Evolutionary conservation across 2,113 vertebrate genomes (phyloP).

Genomic region (Rhegmatorhina hoffmannsi): DNA sequence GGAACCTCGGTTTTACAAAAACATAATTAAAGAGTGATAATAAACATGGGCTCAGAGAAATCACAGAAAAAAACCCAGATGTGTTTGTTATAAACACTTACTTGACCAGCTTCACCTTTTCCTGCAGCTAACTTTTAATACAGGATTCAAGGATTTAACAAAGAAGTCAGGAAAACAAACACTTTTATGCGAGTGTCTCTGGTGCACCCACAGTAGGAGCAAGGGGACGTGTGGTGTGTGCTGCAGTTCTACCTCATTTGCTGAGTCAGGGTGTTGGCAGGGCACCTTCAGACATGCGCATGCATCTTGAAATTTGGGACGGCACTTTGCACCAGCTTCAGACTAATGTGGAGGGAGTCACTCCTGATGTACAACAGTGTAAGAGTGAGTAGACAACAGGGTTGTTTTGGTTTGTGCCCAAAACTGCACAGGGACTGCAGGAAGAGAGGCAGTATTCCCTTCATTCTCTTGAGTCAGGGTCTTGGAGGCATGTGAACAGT

Average conservation of each 20-base stretch:
- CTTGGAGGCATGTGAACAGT: background rate
- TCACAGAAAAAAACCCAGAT: background rate
- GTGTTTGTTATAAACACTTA: background rate
- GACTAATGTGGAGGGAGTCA: background rate
- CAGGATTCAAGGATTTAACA: background rate
- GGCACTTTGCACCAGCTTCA: background rate
- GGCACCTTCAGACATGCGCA: background rate
- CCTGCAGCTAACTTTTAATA: background rate
- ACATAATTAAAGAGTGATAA: background rate
- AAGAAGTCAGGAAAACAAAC: background rate
- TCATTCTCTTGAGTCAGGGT: background rate
- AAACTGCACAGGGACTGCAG: background rate
- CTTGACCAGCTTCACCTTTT: background rate
- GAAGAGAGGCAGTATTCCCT: background rate
- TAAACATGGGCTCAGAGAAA: background rate
- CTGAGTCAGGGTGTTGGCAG: background rate
- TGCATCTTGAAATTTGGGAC: background rate
- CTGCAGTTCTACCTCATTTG: background rate
- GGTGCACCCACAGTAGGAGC: background rate
- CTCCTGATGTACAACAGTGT: background rate
- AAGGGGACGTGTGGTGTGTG: rapidly evolving
- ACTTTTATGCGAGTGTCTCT: background rate
- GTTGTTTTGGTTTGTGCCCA: background rate
- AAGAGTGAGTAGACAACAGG: background rate
- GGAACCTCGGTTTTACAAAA: background rate